phyloP scores from a whole-genome alignment of 2,113 vertebrate genomes.

The Coregonus clupeaformis region DNA sequence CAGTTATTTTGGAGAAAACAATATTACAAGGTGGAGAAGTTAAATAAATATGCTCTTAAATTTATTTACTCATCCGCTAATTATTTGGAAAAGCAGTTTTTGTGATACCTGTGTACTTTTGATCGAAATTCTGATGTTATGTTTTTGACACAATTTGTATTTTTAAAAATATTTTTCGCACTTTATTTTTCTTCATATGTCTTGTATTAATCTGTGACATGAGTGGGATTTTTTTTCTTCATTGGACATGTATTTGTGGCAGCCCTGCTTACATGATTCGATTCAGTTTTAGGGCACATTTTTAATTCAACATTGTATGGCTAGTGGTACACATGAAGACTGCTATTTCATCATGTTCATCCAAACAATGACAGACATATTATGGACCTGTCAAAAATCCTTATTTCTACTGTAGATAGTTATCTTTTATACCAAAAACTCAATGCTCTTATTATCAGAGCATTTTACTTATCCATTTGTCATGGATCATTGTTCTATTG shows the following conservation, averaged over 20 bases:
- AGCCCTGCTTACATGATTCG: constrained; percentile 63
- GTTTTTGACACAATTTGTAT: not conserved
- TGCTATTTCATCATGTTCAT: constrained; percentile 66
- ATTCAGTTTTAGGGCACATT: constrained; percentile 16
- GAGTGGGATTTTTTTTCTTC: constrained; percentile 22
- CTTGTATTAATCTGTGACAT: constrained; percentile 46
- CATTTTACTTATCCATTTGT: constrained; percentile 4
- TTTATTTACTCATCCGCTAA: constrained; percentile 50
- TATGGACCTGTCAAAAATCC: constrained; percentile 28
- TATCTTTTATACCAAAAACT: constrained; percentile 20
- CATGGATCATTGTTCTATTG: constrained; percentile 2
- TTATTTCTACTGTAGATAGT: constrained; percentile 23
- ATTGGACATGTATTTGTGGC: constrained; percentile 75
- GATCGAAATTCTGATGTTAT: too few species aligned
- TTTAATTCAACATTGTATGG: constrained; percentile 6
- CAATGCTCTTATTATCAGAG: constrained; percentile 3
- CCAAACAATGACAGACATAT: constrained; percentile 31
- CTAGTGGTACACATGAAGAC: constrained; percentile 65
- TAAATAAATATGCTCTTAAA: constrained; percentile 50
- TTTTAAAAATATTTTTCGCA: not conserved
- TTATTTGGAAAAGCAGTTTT: constrained; percentile 78
- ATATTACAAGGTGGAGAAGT: constrained; percentile 40
- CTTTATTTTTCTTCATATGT: constrained; percentile 14
- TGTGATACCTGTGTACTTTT: constrained; percentile 56
- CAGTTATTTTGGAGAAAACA: constrained; percentile 44